Percentiles rank a stretch among this genome's conserved stretches.
Evolutionary conservation across 1,140 invertebrate species (phyloP).

Genomic region (Yoshiicerus persimilis): DNA sequence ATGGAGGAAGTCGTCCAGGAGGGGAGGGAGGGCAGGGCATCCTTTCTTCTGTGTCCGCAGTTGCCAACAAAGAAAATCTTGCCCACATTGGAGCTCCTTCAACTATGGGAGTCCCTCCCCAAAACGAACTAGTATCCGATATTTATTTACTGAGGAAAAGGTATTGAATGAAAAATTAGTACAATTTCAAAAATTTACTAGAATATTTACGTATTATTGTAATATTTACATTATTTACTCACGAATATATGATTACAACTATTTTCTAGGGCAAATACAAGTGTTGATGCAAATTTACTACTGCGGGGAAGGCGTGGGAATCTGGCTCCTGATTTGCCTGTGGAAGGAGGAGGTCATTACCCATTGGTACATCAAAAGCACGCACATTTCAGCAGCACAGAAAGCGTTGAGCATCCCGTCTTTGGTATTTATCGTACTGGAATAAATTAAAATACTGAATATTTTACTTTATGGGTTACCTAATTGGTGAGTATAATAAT

Average conservation of each 20-base stretch:
- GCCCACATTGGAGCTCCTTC: background rate
- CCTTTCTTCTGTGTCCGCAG: background rate
- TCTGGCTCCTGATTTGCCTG: background rate
- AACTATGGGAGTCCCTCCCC: background rate
- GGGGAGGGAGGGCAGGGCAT: background rate
- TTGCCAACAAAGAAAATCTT: background rate
- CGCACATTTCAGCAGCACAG: conserved; percentile 67
- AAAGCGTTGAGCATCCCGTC: conserved; percentile 62
- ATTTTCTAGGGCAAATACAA: conserved; percentile 61
- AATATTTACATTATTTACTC: background rate
- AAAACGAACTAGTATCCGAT: background rate
- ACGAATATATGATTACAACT: too few relatives aligned
- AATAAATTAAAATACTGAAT: background rate
- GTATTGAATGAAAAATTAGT: background rate
- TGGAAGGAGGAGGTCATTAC: background rate
- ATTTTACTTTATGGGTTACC: background rate
- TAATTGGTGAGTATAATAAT: too few relatives aligned
- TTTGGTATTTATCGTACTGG: conserved; percentile 4
- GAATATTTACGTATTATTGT: too few relatives aligned
- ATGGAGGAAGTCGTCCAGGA: background rate
- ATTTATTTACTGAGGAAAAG: background rate
- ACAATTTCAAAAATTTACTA: too few relatives aligned
- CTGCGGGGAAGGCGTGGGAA: background rate
- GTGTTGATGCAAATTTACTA: conserved; percentile 53
- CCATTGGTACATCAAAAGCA: conserved; percentile 26